These are phyloP conservation scores for Argyresthia albistria DNA, from an alignment of 2,888 invertebrate species.

Conservation along the genomic window DNA sequence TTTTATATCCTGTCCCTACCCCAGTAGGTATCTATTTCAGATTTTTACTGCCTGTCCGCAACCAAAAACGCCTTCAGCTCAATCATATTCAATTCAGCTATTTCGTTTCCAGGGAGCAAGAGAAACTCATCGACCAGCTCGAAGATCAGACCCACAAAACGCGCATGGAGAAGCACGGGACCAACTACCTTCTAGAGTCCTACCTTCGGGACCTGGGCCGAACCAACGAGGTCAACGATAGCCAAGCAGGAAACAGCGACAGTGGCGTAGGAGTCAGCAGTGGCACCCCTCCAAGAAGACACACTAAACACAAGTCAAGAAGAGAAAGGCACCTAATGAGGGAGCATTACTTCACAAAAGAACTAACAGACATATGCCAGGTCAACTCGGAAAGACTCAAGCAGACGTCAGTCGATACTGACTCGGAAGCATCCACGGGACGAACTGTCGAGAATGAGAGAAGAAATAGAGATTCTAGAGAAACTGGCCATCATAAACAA, in stretches of 20 bases:
- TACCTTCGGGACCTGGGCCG: conserved; percentile 73
- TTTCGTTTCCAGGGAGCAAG: conserved; percentile 72
- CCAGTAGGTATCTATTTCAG: no score
- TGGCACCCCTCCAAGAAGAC: conserved; percentile 71
- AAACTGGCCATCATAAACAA: conserved; percentile 82
- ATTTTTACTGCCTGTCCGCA: not conserved
- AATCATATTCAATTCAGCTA: not conserved
- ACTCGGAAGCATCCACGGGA: conserved; percentile 65
- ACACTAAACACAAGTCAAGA: conserved; percentile 67
- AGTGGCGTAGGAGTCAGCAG: conserved; percentile 79
- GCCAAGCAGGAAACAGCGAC: conserved; percentile 78
- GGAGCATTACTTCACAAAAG: conserved; percentile 70
- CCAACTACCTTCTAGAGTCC: conserved; percentile 84
- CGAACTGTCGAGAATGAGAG: conserved; percentile 70
- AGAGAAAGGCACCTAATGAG: conserved; percentile 65
- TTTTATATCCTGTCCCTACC: no score
- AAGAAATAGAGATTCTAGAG: conserved; percentile 81
- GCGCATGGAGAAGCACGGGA: conserved; percentile 81
- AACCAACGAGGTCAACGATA: conserved; percentile 58
- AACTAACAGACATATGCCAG: conserved; percentile 66
- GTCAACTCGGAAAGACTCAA: conserved; percentile 61
- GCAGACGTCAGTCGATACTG: conserved; percentile 55
- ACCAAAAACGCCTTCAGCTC: not conserved
- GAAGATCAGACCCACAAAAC: conserved; percentile 84
- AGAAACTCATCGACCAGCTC: conserved; percentile 83